These are phyloP conservation scores for Tenthredo amoena DNA, from an alignment of 2,888 invertebrate species.

Conservation along the genomic window DNA sequence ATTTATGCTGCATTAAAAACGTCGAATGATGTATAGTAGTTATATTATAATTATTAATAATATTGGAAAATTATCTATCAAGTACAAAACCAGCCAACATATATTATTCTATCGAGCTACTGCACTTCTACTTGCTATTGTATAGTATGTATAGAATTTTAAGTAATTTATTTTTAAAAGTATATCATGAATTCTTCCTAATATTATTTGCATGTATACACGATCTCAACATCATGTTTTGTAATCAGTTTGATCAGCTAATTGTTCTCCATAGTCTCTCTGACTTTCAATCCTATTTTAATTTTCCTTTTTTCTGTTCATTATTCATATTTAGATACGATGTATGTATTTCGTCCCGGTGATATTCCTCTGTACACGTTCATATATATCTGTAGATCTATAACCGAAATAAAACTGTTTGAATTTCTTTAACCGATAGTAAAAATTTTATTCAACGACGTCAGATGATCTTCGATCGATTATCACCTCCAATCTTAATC, in stretches of 20 bases:
- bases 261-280: neutral
- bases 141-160: neutral
- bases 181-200: neutral
- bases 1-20: neutral
- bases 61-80: neutral
- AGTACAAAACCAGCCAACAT: neutral
- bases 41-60: neutral
- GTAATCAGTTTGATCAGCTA: neutral
- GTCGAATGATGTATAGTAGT: neutral
- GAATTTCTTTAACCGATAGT: neutral
- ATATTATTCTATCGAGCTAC: neutral
- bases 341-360: neutral
- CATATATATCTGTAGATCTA: constrained; percentile 8
- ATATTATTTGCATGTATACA: neutral
- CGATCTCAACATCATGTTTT: neutral
- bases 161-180: neutral
- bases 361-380: neutral
- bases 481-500: too few species aligned
- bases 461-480: too few species aligned
- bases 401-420: constrained; percentile 3
- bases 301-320: neutral
- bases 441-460: neutral
- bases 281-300: neutral
- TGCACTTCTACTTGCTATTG: neutral
- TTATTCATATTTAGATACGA: neutral